Percentiles rank a stretch among this genome's conserved stretches.
Conservation (phyloP, 1,140 invertebrate genomes). For the Heliconius eleuchia region DNA sequence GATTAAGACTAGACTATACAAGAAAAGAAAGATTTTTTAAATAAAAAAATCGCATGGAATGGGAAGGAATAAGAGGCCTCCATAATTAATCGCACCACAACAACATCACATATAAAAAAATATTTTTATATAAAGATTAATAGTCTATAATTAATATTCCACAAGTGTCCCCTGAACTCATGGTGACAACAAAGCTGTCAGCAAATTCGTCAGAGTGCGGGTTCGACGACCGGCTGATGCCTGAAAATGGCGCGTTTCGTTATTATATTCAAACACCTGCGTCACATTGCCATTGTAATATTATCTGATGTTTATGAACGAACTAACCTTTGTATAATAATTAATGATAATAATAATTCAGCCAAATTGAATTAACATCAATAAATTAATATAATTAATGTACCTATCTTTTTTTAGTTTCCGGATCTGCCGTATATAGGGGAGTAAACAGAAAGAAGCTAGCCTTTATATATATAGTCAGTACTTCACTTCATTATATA, state of each 20-base stretch:
- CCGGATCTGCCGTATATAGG: too few relatives aligned
- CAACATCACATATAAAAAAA: too few relatives aligned
- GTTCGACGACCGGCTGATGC: slow-evolving; percentile 42
- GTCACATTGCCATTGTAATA: slow-evolving; percentile 41
- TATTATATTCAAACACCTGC: slow-evolving; percentile 40
- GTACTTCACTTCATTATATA: too few relatives aligned
- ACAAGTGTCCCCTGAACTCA: slow-evolving; percentile 23
- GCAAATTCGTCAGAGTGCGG: slow-evolving; percentile 36
- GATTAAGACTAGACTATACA: too few relatives aligned
- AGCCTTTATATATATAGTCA: too few relatives aligned
- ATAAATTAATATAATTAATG: background rate
- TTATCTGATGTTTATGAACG: slow-evolving; percentile 40
- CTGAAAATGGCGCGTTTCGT: slow-evolving; percentile 42
- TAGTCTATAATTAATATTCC: slow-evolving; percentile 27
- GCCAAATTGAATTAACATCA: background rate
- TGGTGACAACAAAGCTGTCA: slow-evolving; percentile 34
- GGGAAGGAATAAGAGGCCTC: too few relatives aligned
- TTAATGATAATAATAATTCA: background rate
- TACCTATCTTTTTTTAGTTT: too few relatives aligned
- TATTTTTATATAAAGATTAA: background rate
- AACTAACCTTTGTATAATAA: background rate
- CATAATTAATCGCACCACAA: too few relatives aligned
- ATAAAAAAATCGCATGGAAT: too few relatives aligned
- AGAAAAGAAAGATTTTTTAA: too few relatives aligned
- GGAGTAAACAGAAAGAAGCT: too few relatives aligned